Conservation (phyloP, 2,797 vertebrate genomes). For the Lagodon rhomboides region DNA sequence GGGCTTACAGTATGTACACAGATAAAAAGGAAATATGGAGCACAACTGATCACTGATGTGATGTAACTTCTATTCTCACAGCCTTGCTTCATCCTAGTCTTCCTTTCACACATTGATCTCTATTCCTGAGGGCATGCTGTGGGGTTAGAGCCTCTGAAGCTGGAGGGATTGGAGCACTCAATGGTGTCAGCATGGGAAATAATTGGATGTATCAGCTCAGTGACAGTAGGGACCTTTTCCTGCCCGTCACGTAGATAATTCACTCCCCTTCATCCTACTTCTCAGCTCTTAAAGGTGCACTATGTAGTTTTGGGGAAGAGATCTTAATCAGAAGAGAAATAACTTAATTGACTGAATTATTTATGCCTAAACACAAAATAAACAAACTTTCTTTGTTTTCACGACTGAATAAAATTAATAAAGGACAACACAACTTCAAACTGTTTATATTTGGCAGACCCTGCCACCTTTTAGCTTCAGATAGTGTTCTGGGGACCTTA, state of each 20-base stretch:
- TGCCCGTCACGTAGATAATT: constrained; percentile 29
- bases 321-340: too few species aligned
- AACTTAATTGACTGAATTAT: too few species aligned
- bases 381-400: too few species aligned
- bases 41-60: constrained; percentile 47
- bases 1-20: constrained; percentile 57
- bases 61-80: constrained; percentile 34
- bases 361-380: too few species aligned
- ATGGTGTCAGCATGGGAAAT: constrained; percentile 54
- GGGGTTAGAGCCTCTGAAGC: constrained; percentile 55
- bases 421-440: too few species aligned
- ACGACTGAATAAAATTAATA: too few species aligned
- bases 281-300: constrained; percentile 5
- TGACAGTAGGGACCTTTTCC: constrained; percentile 49
- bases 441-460: too few species aligned
- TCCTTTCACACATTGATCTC: constrained; percentile 40
- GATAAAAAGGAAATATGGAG: constrained; percentile 61
- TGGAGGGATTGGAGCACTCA: constrained; percentile 45
- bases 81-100: constrained; percentile 17
- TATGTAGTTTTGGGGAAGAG: too few species aligned
- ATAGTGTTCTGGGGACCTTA: too few species aligned
- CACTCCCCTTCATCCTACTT: constrained; percentile 20
- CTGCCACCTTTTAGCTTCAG: too few species aligned
- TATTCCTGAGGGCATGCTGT: constrained; percentile 55
- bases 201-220: constrained; percentile 58